Evolutionary conservation across 2,888 invertebrate genomes (phyloP), one percentile per base, ranked within the genome.

Genomic region (Watsonalla binaria): DNA sequence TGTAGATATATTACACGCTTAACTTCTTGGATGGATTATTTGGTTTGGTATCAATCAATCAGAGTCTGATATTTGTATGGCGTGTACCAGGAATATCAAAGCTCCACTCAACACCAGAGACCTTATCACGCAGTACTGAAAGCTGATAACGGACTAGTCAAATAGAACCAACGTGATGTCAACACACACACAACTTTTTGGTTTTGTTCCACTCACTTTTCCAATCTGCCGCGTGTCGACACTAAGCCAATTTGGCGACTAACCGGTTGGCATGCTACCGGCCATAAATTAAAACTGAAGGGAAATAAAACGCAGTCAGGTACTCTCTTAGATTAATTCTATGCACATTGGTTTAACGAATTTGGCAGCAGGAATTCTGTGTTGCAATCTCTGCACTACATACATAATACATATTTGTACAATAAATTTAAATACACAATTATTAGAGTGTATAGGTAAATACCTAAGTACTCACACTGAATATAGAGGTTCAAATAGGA

Each of bases 211-310:
- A 47, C 51, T 46, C 51, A 55, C 34, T 59, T 63, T 63, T 61
- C 53, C 57, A 55, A 63, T 62, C 58, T 53, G 54, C 15, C 47
- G 54, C 53, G 47, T 52, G 53, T 57, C 52, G 42, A 58, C 52
- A 53, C 50, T 51, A 51, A 56, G 51, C 51, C 46, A 49, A 55
- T 62, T 60, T 55, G 58, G 49, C 34, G 45, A 51, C 46, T 59
- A 60, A 56, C 53, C 57, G 56, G 46, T 57, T 24, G 35, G n/a
- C 49, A 56, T 47, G 60, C 59, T 52, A 14, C 46, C 46, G 53
- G 49, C 53, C 57, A 59, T 53, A 59, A 57, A 65, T 56, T 56
- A 52, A 59, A 57, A 61, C 49, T 42, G 46, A 55, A 54, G 15
- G 37, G 46, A 57, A 54, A 52, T 58, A 24, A 33, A 59, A 57